phyloP scores from a whole-genome alignment of 2,888 invertebrate genomes.

The Chydorus sphaericus region DNA sequence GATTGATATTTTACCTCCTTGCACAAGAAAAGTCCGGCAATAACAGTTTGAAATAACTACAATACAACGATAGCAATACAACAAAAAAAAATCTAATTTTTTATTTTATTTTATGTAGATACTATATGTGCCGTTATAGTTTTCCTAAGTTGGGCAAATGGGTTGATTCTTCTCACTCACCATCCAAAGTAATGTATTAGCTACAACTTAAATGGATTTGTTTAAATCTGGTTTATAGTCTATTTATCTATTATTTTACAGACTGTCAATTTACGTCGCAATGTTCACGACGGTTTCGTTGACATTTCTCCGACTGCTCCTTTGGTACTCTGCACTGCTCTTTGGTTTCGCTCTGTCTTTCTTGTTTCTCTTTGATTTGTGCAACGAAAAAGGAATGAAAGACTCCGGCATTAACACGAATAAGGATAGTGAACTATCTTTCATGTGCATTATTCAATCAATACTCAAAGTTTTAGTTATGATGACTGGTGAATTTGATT shows the following conservation, averaged over 20 bases:
- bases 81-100: too few species aligned
- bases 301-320: constrained; percentile 62
- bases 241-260: too few species aligned
- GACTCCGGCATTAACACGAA: background rate
- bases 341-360: constrained; percentile 69
- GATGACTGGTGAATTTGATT: constrained; percentile 75
- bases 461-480: constrained; percentile 40
- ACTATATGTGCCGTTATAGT: constrained; percentile 61
- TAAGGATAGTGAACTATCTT: background rate
- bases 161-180: constrained; percentile 61
- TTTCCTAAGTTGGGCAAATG: constrained; percentile 56
- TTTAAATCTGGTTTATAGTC: too few species aligned
- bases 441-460: background rate
- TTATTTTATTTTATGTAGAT: too few species aligned
- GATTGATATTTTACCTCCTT: too few species aligned
- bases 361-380: constrained; percentile 46
- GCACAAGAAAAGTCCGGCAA: too few species aligned
- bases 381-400: background rate
- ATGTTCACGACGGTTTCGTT: constrained; percentile 67
- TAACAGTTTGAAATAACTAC: too few species aligned
- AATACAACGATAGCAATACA: too few species aligned
- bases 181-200: too few species aligned
- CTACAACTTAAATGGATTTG: too few species aligned
- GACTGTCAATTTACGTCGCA: constrained; percentile 62
- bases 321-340: constrained; percentile 64